These are phyloP conservation scores for Crioceris asparagi DNA, from an alignment of 2,888 invertebrate genomes.

Conservation along the genomic window DNA sequence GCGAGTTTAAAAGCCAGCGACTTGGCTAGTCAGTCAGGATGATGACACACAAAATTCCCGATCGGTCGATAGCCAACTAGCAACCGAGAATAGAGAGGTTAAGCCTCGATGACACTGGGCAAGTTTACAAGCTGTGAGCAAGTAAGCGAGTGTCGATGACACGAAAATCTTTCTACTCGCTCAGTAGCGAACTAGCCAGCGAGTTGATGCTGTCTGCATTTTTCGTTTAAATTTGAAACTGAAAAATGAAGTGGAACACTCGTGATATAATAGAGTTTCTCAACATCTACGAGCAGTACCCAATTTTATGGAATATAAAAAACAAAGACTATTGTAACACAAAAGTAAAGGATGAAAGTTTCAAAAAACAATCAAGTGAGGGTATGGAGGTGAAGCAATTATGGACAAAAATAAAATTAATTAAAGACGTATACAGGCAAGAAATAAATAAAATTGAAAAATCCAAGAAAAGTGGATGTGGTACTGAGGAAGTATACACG, in stretches of 20 bases:
- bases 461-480: conserved; percentile 25
- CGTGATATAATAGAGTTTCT: conserved; percentile 3
- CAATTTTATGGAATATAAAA: conserved; percentile 4
- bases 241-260: conserved; percentile 6
- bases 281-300: conserved; percentile 3
- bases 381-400: conserved; percentile 6
- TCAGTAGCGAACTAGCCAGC: too few relatives aligned
- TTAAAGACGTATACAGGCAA: conserved; percentile 24
- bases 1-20: conserved; percentile 2
- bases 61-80: not conserved
- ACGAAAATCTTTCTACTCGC: too few relatives aligned
- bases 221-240: not conserved
- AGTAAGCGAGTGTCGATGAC: too few relatives aligned
- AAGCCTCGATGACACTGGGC: too few relatives aligned
- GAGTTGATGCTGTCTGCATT: too few relatives aligned
- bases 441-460: conserved; percentile 26
- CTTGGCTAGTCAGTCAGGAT: not conserved
- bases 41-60: not conserved
- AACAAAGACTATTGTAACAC: conserved; percentile 5
- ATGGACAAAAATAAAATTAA: conserved; percentile 13
- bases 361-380: conserved; percentile 3
- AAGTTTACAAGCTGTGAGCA: too few relatives aligned
- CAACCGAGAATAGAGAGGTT: too few relatives aligned
- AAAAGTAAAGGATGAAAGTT: conserved; percentile 3
- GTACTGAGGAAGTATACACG: conserved; percentile 21